These are phyloP conservation scores for Onchidella celtica DNA, from an alignment of 2,888 invertebrate genomes.

Conservation along the genomic window DNA sequence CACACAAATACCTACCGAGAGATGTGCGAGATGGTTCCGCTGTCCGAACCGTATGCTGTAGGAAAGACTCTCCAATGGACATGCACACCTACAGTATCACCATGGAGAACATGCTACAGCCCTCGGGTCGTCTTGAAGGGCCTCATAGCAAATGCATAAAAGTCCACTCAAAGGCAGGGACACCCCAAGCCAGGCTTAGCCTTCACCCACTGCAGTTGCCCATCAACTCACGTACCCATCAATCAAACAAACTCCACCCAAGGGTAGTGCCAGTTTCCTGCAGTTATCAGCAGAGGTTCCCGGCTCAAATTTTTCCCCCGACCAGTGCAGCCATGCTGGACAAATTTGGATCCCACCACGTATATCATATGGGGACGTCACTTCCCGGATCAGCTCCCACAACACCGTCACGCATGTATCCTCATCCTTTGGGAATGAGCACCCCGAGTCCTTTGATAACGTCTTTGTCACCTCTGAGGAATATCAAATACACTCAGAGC, in stretches of 20 bases:
- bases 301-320: conserved; percentile 1
- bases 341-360: conserved; percentile 33
- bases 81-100: conserved; percentile 38
- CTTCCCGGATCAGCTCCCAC: neutral
- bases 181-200: conserved; percentile 16
- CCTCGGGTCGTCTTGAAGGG: neutral
- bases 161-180: conserved; percentile 14
- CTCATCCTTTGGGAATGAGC: conserved; percentile 23
- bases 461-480: conserved; percentile 42
- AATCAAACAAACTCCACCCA: conserved; percentile 13
- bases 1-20: conserved; percentile 20
- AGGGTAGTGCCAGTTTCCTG: conserved; percentile 31
- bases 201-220: conserved; percentile 32
- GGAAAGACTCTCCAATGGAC: conserved; percentile 38
- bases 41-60: conserved; percentile 22
- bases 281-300: conserved; percentile 23
- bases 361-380: conserved; percentile 7
- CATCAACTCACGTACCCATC: conserved; percentile 15
- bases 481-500: conserved; percentile 23
- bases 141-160: conserved; percentile 36
- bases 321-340: conserved; percentile 26
- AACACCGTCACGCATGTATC: conserved; percentile 25
- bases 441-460: conserved; percentile 44
- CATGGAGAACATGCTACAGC: conserved; percentile 21
- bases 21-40: neutral